Evolutionary conservation across 2,113 vertebrate species (phyloP), one percentile per base, ranked within the genome.

Genomic region (Daubentonia madagascariensis): DNA sequence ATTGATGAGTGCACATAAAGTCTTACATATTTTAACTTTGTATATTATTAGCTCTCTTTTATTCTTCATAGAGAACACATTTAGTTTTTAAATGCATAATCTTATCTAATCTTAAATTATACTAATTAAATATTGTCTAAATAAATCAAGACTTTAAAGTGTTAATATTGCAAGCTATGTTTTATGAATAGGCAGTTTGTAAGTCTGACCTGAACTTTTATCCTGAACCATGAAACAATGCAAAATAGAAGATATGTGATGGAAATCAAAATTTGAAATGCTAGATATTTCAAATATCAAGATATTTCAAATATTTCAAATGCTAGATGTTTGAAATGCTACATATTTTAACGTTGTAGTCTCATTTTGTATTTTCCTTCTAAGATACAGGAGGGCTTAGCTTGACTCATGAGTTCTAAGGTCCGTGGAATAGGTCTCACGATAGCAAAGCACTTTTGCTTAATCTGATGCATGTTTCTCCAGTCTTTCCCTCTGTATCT

Each of bases 21-120:
- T 32, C 57, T 48, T 88, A 10, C 16, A 5, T 35, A 23, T 37
- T 25, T 45, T 67, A 83, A 40, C 32, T 68, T 94, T 40, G 57
- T 23, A 18, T 59, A 11, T 45, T 50, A 40, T 85, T 54, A 25
- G 28, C 85, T 17, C 16, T 90, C 40, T 90, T 78, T 81, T 68
- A 48, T 92, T 98, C 57, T 96, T 65, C 35, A 80, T 87, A 70
- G n/a, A 72, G 59, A 91, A 76, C n/a, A 30, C 8, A 8, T 84
- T 93, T 37, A 65, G 52, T 70, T 87, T 91, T 78, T 23, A 32
- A 68, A 63, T 87, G 17, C 32, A 22, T 75, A 28, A 67, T 68
- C 43, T 94, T 93, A 0, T 30, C 28, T 61, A 40, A 65, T 67
- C 30, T 90, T 87, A 88, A 30, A 63, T 72, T 30, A 79, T 50